phyloP scores from a whole-genome alignment of 1,140 invertebrate species.

The Zaprionus nigranus region DNA sequence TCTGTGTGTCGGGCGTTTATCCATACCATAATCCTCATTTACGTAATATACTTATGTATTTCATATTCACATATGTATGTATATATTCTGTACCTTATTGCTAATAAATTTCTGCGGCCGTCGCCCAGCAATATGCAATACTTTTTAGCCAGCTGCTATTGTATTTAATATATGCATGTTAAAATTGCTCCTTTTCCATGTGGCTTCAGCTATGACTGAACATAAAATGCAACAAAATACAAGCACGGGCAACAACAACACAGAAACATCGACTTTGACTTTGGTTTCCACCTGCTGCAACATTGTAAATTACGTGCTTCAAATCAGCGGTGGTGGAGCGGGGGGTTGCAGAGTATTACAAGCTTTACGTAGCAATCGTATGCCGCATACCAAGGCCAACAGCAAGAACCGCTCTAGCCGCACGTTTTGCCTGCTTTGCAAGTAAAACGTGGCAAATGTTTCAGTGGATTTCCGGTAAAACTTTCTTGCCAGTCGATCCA shows the following conservation, averaged over 20 bases:
- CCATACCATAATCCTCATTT: neutral
- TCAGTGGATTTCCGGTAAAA: conserved; percentile 31
- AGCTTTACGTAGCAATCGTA: conserved; percentile 52
- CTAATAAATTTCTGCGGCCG: conserved; percentile 1
- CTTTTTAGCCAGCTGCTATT: conserved; percentile 15
- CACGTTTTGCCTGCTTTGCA: conserved; percentile 14
- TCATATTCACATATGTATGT: neutral
- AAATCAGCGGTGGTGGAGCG: conserved; percentile 37
- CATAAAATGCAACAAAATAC: conserved; percentile 60
- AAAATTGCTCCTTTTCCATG: conserved; percentile 58
- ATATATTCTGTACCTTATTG: neutral
- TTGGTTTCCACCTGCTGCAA: conserved; percentile 70
- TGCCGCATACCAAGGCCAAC: conserved; percentile 51
- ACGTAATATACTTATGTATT: neutral
- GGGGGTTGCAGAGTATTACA: conserved; percentile 46
- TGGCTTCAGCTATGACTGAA: conserved; percentile 25
- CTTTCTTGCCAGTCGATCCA: neutral
- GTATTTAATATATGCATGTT: neutral
- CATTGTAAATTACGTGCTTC: conserved; percentile 72
- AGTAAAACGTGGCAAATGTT: conserved; percentile 36
- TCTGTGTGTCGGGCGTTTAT: neutral
- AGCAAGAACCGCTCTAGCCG: neutral
- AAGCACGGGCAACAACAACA: conserved; percentile 15
- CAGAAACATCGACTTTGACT: neutral
- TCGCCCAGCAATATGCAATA: conserved; percentile 28